Evolutionary conservation across 2,797 vertebrate species (phyloP).

Genomic region (Acrossocheilus fasciatus): DNA sequence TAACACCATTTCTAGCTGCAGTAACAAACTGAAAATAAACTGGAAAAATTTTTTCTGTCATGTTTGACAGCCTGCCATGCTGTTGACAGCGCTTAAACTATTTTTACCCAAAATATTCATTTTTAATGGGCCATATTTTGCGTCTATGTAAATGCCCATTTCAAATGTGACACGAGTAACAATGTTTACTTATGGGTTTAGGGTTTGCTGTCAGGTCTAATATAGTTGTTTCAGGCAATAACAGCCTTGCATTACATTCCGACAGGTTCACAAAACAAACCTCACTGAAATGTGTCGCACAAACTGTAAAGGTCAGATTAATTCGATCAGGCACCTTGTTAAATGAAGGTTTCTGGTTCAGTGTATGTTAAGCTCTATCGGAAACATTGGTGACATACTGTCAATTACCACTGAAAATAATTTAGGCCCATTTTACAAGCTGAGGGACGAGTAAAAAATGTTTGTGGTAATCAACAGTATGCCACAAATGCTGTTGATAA

Average conservation of each 20-base stretch:
- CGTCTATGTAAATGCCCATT: background rate
- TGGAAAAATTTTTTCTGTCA: background rate
- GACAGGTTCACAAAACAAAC: constrained; percentile 14
- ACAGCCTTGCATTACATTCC: background rate
- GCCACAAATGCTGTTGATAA: constrained; percentile 7
- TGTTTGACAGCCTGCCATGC: background rate
- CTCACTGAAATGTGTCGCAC: background rate
- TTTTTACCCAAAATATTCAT: background rate
- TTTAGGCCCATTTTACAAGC: background rate
- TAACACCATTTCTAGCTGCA: background rate
- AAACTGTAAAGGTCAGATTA: constrained; percentile 3
- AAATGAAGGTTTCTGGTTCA: constrained; percentile 14
- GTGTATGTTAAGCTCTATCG: background rate
- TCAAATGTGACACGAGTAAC: constrained; percentile 15
- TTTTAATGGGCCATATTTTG: constrained; percentile 1
- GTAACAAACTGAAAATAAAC: background rate
- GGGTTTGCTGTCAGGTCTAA: constrained; percentile 33
- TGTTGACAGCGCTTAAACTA: background rate
- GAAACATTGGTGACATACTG: background rate
- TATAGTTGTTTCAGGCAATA: constrained; percentile 20
- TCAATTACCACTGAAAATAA: constrained; percentile 26
- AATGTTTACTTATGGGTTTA: background rate
- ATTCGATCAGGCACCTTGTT: constrained; percentile 7
- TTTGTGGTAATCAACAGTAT: background rate
- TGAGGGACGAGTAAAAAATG: background rate